phyloP scores from a whole-genome alignment of 92 coral and sea anemone species.

The Montipora capitata region DNA sequence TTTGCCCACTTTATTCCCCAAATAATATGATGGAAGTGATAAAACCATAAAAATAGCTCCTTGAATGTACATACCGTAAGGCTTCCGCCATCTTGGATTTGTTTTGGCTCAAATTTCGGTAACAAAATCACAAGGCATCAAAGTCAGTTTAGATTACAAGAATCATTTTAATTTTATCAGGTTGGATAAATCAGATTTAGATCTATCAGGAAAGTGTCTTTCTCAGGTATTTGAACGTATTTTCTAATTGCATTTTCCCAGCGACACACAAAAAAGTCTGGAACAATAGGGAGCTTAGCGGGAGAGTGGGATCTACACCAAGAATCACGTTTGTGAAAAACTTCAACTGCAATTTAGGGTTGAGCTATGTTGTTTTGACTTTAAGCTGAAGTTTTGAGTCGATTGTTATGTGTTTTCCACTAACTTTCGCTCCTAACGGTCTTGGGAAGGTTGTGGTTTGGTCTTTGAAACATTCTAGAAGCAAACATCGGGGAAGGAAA shows the following conservation, averaged over 20 bases:
- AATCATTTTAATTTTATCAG: constrained; percentile 13
- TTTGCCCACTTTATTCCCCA: too few relatives aligned
- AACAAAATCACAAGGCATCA: constrained; percentile 4
- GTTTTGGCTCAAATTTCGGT: constrained; percentile 4
- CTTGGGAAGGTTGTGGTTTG: constrained; percentile 4
- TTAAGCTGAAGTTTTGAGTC: too few relatives aligned
- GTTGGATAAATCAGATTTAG: not conserved
- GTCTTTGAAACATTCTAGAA: constrained; percentile 10
- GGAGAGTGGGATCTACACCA: constrained; percentile 7
- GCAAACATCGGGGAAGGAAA: constrained; percentile 7
- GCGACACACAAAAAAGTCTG: not conserved
- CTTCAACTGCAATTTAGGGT: not conserved
- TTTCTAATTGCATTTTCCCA: not conserved
- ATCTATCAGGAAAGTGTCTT: constrained; percentile 1
- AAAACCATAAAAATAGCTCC: too few relatives aligned
- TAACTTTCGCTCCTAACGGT: not conserved
- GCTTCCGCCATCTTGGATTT: constrained; percentile 9
- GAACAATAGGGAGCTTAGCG: not conserved
- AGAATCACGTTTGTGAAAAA: not conserved
- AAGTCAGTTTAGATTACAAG: constrained; percentile 5
- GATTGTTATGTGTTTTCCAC: too few relatives aligned
- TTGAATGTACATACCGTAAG: not conserved
- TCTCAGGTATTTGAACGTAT: not conserved
- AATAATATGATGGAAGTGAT: too few relatives aligned
- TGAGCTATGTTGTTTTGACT: too few relatives aligned